Evolutionary conservation across 2,888 invertebrate genomes (phyloP).

Genomic region (Caenorhabditis japonica): DNA sequence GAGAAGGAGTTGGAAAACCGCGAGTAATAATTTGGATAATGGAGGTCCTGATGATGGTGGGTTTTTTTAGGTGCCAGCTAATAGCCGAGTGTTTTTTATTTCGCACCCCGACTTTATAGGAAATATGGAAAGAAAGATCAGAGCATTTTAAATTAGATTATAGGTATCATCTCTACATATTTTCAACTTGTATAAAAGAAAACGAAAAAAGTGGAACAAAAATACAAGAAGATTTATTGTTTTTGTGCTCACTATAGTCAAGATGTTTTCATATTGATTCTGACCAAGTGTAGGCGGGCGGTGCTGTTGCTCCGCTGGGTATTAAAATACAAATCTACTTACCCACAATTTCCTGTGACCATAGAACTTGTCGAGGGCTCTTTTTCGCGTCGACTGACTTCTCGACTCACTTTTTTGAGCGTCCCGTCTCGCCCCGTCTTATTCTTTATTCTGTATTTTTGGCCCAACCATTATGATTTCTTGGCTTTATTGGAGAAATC

Average conservation of each 20-base stretch:
- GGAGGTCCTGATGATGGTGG: conserved; percentile 64
- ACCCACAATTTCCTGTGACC: conserved; percentile 49
- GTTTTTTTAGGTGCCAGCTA: no score
- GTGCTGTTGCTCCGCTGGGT: conserved; percentile 43
- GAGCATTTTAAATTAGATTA: neutral
- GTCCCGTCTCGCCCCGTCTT: conserved; percentile 20
- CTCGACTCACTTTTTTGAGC: conserved; percentile 9
- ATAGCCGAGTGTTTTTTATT: no score
- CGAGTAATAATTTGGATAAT: conserved; percentile 56
- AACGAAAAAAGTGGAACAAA: no score
- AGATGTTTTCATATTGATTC: no score
- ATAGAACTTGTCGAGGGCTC: conserved; percentile 23
- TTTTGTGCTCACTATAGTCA: no score
- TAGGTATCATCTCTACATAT: no score
- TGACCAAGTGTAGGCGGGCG: conserved; percentile 28
- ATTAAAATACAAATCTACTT: conserved; percentile 59
- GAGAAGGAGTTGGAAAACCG: conserved; percentile 59
- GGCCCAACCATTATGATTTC: no score
- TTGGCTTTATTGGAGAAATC: no score
- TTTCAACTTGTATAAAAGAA: no score
- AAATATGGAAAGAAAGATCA: neutral
- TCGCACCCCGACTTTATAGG: neutral
- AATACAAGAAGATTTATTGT: no score
- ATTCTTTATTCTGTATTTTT: conserved; percentile 19
- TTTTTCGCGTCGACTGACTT: conserved; percentile 4